Conservation (phyloP, 92 coral and sea anemone species). For the Montipora capitata region DNA sequence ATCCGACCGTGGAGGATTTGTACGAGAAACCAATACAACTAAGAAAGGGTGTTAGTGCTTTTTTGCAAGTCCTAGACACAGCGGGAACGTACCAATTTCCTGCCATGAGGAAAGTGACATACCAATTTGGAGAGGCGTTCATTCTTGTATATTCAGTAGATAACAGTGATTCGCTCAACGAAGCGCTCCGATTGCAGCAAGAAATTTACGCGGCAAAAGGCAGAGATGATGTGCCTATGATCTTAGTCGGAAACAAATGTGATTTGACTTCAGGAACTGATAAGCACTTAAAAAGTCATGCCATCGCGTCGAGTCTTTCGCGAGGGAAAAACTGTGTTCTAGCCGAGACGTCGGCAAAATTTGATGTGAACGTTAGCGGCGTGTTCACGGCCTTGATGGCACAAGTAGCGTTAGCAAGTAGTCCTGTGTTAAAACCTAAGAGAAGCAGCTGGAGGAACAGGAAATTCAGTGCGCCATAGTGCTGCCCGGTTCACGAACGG, state of each 20-base stretch:
- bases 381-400: constrained; percentile 85
- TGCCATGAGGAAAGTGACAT: constrained; percentile 95
- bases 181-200: constrained; percentile 80
- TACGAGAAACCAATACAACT: constrained; percentile 87
- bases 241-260: constrained; percentile 95
- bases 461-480: neutral
- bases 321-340: constrained; percentile 75
- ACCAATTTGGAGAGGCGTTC: constrained; percentile 91
- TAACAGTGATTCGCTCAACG: constrained; percentile 84
- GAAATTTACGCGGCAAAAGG: constrained; percentile 91
- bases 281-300: constrained; percentile 49
- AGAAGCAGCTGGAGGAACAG: neutral
- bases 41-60: constrained; percentile 88
- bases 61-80: constrained; percentile 92
- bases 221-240: constrained; percentile 84
- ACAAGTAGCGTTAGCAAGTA: constrained; percentile 81
- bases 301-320: constrained; percentile 59
- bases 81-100: constrained; percentile 98
- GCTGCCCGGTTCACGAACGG: neutral
- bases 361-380: constrained; percentile 79
- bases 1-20: constrained; percentile 93
- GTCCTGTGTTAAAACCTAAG: constrained; percentile 19
- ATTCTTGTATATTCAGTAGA: constrained; percentile 88
- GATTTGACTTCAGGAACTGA: constrained; percentile 83
- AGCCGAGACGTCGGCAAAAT: constrained; percentile 88